Evolutionary conservation across 2,113 vertebrate species (phyloP), one percentile per base, ranked within the genome.

Genomic region (Siniperca knerii): DNA sequence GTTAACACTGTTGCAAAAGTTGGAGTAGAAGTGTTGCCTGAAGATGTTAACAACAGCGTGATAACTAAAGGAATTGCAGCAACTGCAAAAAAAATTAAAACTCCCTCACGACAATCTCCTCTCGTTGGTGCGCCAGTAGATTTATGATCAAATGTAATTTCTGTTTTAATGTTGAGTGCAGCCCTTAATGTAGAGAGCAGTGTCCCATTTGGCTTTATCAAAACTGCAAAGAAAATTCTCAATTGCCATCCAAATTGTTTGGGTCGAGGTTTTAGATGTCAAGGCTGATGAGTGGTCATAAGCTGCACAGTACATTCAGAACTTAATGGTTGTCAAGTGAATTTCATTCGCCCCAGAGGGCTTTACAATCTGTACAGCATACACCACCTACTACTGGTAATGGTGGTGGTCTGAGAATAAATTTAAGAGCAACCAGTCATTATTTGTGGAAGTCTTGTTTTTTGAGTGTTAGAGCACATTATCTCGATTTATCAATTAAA

Each of bases 1-100:
- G 62, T 83, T 57, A 66, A 57, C 65, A 69, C 65, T 54, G 73
- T 46, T 62, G 81, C 37, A 70, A 54, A 87, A 87, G 75, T 82
- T 79, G 60, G 37, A 85, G 79, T 50, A 58, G 23, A 82, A 71
- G 55, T 82, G 68, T 82, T 71, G 82, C 82, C 88, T 89, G 50
- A 66, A 84, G 86, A 84, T 76, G 75, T 82, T 58, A 80, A 75
- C 69, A 79, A 62, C 77, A 75, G 58, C 4, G 9, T 25, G 42
- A 86, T 77, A 71, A 82, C 55, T 33, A 66, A 46, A 76, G 71
- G 50, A 84, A 68, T 61, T 70, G 57, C 66, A 67, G 58, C 66
- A 66, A 55, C n/a, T 52, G 50, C 35, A 40, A 21, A 70, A 57
- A 20, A n/a, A 60, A 29, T 25, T 25, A 25, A 25, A 25, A 25